A percentile compares a stretch with the other conserved stretches of the same genome.
Conservation (phyloP, 2,888 invertebrate genomes). For the Torymus texanus region DNA sequence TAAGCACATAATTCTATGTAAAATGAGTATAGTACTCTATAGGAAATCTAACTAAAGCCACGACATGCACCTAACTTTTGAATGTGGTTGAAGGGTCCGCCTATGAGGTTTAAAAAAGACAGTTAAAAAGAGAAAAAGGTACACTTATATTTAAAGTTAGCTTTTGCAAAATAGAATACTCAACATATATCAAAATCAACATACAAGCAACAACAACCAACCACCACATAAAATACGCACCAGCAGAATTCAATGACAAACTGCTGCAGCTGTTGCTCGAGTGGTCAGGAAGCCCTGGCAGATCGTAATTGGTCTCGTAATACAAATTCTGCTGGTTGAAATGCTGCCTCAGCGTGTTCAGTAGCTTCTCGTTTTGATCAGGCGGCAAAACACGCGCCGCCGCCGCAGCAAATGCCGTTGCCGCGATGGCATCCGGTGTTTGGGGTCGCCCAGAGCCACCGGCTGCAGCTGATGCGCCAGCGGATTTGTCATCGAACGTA, state of each 20-base stretch:
- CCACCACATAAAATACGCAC: slow-evolving; percentile 5
- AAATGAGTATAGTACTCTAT: too few species aligned
- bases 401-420: slow-evolving; percentile 64
- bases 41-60: too few species aligned
- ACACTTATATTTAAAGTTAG: too few species aligned
- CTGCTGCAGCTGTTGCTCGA: slow-evolving; percentile 77
- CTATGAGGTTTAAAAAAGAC: too few species aligned
- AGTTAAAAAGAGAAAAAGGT: too few species aligned
- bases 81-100: too few species aligned
- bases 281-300: slow-evolving; percentile 73
- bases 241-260: slow-evolving; percentile 75
- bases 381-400: slow-evolving; percentile 69
- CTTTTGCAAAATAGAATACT: too few species aligned
- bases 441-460: slow-evolving; percentile 57
- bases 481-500: slow-evolving; percentile 88
- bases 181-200: too few species aligned
- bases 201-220: too few species aligned
- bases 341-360: slow-evolving; percentile 69
- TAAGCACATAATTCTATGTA: too few species aligned
- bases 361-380: slow-evolving; percentile 68
- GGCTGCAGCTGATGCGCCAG: slow-evolving; percentile 72
- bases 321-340: slow-evolving; percentile 63
- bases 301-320: slow-evolving; percentile 69
- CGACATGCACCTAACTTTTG: too few species aligned
- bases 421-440: slow-evolving; percentile 66